Evolutionary conservation across 2,888 invertebrate genomes (phyloP).

Genomic region (Drosophila limbata): DNA sequence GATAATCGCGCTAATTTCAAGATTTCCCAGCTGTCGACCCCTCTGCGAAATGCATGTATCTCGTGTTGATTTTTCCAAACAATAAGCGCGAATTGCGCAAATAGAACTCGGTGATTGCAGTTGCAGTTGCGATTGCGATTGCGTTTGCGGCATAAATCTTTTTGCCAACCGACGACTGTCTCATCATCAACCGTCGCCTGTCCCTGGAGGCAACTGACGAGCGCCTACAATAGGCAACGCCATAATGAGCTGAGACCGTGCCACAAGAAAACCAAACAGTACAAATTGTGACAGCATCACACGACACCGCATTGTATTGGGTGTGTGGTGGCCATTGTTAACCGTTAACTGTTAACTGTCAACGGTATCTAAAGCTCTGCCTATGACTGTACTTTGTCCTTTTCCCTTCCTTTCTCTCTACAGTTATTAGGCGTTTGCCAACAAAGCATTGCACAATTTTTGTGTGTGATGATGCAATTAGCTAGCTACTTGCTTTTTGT

Average conservation of each 20-base stretch:
- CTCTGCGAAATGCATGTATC: slow-evolving; percentile 69
- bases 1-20: slow-evolving; percentile 85
- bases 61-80: slow-evolving; percentile 78
- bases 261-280: slow-evolving; percentile 51
- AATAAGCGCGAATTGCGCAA: slow-evolving; percentile 79
- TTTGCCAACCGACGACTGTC: slow-evolving; percentile 40
- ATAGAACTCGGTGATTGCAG: slow-evolving; percentile 57
- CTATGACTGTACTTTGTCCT: slow-evolving; percentile 15
- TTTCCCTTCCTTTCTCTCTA: slow-evolving; percentile 24
- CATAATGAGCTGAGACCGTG: slow-evolving; percentile 24
- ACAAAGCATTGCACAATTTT: slow-evolving; percentile 53
- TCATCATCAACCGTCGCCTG: slow-evolving; percentile 32
- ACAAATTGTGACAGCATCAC: slow-evolving; percentile 45
- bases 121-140: slow-evolving; percentile 4
- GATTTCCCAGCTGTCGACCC: slow-evolving; percentile 82
- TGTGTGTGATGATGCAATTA: slow-evolving; percentile 65
- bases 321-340: slow-evolving; percentile 44
- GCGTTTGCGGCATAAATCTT: slow-evolving; percentile 43
- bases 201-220: slow-evolving; percentile 74
- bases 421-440: slow-evolving; percentile 70
- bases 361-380: slow-evolving; percentile 39
- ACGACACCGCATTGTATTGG: slow-evolving; percentile 23
- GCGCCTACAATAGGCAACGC: slow-evolving; percentile 64
- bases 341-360: slow-evolving; percentile 28
- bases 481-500: slow-evolving; percentile 44